phyloP scores from a whole-genome alignment of 1,140 invertebrate species.

The Drosophila pallidifrons region DNA sequence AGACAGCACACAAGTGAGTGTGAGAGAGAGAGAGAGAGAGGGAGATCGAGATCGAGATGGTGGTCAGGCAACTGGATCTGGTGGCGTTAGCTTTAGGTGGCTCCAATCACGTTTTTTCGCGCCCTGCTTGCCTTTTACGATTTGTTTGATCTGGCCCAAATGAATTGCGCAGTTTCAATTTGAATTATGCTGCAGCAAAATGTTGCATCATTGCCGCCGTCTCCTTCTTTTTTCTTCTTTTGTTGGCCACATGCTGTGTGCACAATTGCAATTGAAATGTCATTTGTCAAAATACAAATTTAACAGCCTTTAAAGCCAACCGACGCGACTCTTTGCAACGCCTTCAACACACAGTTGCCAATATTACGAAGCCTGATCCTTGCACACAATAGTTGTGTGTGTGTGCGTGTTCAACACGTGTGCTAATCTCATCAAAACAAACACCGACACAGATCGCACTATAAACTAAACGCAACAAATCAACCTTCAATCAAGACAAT shows the following conservation, averaged over 20 bases:
- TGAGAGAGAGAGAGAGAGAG: background rate
- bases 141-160: slow-evolving; percentile 81
- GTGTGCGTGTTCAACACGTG: slow-evolving; percentile 84
- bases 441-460: slow-evolving; percentile 47
- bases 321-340: slow-evolving; percentile 58
- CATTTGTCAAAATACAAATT: slow-evolving; percentile 85
- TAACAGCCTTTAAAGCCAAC: slow-evolving; percentile 69
- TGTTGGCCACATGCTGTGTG: slow-evolving; percentile 61
- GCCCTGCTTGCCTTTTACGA: slow-evolving; percentile 76
- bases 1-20: background rate
- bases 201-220: slow-evolving; percentile 22
- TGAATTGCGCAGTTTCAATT: slow-evolving; percentile 81
- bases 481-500: slow-evolving; percentile 82
- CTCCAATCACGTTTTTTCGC: slow-evolving; percentile 79
- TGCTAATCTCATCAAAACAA: slow-evolving; percentile 82
- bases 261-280: slow-evolving; percentile 82
- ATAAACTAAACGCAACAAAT: slow-evolving; percentile 78
- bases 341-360: slow-evolving; percentile 24
- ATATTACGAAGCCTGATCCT: slow-evolving; percentile 4
- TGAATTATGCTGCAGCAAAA: slow-evolving; percentile 64
- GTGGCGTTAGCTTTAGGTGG: slow-evolving; percentile 75
- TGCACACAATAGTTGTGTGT: slow-evolving; percentile 31
- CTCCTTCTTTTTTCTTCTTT: background rate
- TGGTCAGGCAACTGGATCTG: slow-evolving; percentile 9
- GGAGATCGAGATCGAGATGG: background rate